These are phyloP conservation scores for Polypterus senegalus DNA, from an alignment of 2,113 vertebrate genomes.

Conservation along the genomic window DNA sequence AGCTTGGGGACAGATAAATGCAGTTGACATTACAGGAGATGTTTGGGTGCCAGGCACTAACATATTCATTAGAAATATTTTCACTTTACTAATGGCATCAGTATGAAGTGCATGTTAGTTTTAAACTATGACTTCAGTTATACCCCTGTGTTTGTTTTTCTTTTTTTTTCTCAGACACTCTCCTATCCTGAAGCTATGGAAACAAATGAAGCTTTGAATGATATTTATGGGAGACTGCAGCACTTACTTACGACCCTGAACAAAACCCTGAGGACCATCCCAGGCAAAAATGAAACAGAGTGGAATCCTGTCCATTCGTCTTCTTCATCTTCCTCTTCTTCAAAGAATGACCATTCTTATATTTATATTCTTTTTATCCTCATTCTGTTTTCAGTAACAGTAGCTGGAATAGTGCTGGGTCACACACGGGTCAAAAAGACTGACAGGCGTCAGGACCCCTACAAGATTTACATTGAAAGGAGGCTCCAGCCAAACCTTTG, in stretches of 20 bases:
- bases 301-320: too few relatives aligned
- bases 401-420: conserved; percentile 55
- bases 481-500: not conserved
- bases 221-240: conserved; percentile 35
- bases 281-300: not conserved
- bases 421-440: conserved; percentile 52
- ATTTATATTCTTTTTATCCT: conserved; percentile 62
- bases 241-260: conserved; percentile 38
- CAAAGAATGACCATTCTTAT: conserved; percentile 43
- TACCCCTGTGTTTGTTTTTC: too few relatives aligned
- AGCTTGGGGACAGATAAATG: too few relatives aligned
- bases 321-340: not conserved
- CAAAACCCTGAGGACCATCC: conserved; percentile 25
- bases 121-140: too few relatives aligned
- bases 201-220: conserved; percentile 27
- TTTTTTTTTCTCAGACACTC: too few relatives aligned
- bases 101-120: too few relatives aligned
- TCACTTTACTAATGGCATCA: too few relatives aligned
- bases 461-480: conserved; percentile 53
- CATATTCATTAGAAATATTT: too few relatives aligned
- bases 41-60: too few relatives aligned
- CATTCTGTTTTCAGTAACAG: conserved; percentile 50
- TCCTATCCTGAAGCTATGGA: conserved; percentile 23
- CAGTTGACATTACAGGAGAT: too few relatives aligned
- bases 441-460: conserved; percentile 55